Evolutionary conservation across 1,140 invertebrate genomes (phyloP).

Genomic region (Solenopsis invicta): DNA sequence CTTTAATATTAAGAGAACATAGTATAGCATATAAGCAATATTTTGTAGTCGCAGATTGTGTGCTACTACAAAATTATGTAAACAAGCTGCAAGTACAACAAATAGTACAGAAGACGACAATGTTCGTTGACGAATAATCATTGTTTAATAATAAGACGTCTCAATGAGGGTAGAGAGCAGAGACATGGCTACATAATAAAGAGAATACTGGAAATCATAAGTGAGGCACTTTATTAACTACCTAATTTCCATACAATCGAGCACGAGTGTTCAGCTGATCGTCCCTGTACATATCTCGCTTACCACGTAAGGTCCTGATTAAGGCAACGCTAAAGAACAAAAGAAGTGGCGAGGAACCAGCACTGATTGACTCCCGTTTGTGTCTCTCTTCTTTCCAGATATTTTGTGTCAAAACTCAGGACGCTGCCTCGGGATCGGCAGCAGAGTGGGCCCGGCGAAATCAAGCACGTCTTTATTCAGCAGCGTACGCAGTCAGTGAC

Average conservation of each 20-base stretch:
- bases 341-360: slow-evolving; percentile 25
- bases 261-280: slow-evolving; percentile 34
- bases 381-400: slow-evolving; percentile 86
- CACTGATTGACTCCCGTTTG: slow-evolving; percentile 79
- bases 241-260: slow-evolving; percentile 34
- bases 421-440: slow-evolving; percentile 76
- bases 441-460: slow-evolving; percentile 71
- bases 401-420: slow-evolving; percentile 82
- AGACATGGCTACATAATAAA: slow-evolving; percentile 52
- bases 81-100: slow-evolving; percentile 23
- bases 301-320: slow-evolving; percentile 29
- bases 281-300: slow-evolving; percentile 56
- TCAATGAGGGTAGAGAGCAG: background rate
- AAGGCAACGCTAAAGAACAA: slow-evolving; percentile 52
- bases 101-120: background rate
- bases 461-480: slow-evolving; percentile 77
- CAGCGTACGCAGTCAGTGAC: slow-evolving; percentile 75
- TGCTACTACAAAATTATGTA: background rate
- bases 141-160: slow-evolving; percentile 30
- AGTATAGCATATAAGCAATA: slow-evolving; percentile 28
- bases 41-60: slow-evolving; percentile 30
- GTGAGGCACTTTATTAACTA: slow-evolving; percentile 66
- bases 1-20: slow-evolving; percentile 9
- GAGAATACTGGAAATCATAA: slow-evolving; percentile 70
- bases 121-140: slow-evolving; percentile 38